A percentile compares a stretch with the other conserved stretches of the same genome.
These are phyloP conservation scores for Stramonita haemastoma DNA, from an alignment of 2,888 invertebrate genomes.

Conservation along the genomic window DNA sequence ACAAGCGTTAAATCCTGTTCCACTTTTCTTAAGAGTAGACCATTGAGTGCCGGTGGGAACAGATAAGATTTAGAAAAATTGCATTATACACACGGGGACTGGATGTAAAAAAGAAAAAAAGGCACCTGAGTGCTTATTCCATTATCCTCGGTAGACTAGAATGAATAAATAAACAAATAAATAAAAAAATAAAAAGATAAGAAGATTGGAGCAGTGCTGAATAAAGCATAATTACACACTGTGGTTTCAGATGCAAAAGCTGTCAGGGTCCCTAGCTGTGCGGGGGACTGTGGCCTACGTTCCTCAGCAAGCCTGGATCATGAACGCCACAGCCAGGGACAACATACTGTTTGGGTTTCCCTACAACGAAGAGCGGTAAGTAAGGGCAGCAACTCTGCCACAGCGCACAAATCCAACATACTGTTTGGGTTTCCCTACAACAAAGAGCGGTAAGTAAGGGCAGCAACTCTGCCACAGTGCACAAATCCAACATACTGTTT, in stretches of 20 bases:
- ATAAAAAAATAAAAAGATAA: too few relatives aligned
- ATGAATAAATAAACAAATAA: too few relatives aligned
- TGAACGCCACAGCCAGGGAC: slow-evolving; percentile 93
- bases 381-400: slow-evolving; percentile 81
- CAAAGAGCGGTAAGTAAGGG: slow-evolving; percentile 80
- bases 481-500: slow-evolving; percentile 93
- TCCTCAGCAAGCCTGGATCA: slow-evolving; percentile 90
- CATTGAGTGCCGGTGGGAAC: too few relatives aligned
- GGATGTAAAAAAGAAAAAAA: too few relatives aligned
- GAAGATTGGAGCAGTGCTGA: too few relatives aligned
- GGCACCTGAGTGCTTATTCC: too few relatives aligned
- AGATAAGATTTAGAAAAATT: too few relatives aligned
- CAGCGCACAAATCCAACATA: slow-evolving; percentile 93
- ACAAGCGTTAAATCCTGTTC: too few relatives aligned
- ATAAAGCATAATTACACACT: too few relatives aligned
- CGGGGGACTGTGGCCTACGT: slow-evolving; percentile 80
- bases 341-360: slow-evolving; percentile 93
- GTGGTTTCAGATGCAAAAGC: slow-evolving; percentile 61
- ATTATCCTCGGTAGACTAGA: too few relatives aligned
- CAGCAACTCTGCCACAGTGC: slow-evolving; percentile 83
- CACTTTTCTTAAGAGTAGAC: too few relatives aligned
- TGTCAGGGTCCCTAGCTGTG: slow-evolving; percentile 64
- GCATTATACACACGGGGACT: too few relatives aligned
- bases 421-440: slow-evolving; percentile 89
- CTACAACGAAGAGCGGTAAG: slow-evolving; percentile 83